These are phyloP conservation scores for Pelosia muscerda DNA, from an alignment of 2,888 invertebrate species.

Conservation along the genomic window DNA sequence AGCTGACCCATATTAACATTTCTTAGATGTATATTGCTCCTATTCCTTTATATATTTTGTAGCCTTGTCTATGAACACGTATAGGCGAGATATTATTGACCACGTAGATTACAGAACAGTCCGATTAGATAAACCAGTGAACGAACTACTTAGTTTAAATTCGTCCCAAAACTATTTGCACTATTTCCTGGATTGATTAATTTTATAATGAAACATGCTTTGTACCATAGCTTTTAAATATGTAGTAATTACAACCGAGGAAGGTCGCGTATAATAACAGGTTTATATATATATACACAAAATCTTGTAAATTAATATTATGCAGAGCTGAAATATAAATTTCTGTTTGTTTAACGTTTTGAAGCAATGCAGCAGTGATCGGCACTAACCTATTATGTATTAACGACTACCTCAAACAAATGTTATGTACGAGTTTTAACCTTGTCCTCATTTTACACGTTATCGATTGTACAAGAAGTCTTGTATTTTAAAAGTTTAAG, in stretches of 20 bases:
- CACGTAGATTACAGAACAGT: neutral
- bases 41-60: neutral
- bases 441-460: slow-evolving; percentile 50
- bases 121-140: neutral
- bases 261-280: slow-evolving; percentile 23
- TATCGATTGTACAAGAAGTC: slow-evolving; percentile 40
- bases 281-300: neutral
- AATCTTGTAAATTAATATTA: slow-evolving; percentile 19
- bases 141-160: neutral
- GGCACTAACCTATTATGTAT: slow-evolving; percentile 39
- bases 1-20: slow-evolving; percentile 1
- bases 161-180: neutral
- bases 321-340: slow-evolving; percentile 9
- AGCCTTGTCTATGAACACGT: neutral
- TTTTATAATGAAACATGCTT: slow-evolving; percentile 14
- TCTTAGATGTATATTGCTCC: neutral
- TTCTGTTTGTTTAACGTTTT: slow-evolving; percentile 21
- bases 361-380: slow-evolving; percentile 24
- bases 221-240: slow-evolving; percentile 7
- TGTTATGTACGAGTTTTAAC: slow-evolving; percentile 41
- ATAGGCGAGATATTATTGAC: neutral
- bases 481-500: slow-evolving; percentile 22
- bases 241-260: slow-evolving; percentile 17
- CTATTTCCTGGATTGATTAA: neutral
- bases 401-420: slow-evolving; percentile 46